Conservation (phyloP, 2,797 vertebrate genomes). For the Astyanax mexicanus region DNA sequence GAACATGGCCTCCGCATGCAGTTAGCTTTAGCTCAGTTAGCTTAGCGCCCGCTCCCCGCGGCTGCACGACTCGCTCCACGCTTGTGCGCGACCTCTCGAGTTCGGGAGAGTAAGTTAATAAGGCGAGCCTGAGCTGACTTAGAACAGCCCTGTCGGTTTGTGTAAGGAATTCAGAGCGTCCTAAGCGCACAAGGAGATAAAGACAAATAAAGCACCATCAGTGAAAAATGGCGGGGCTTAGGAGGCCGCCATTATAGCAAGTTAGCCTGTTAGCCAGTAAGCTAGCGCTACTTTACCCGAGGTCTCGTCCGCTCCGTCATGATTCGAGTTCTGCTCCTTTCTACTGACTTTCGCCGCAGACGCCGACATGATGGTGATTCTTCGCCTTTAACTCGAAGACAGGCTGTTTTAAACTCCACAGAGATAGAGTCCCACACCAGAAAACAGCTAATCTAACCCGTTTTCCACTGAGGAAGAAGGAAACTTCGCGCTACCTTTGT, state of each 20-base stretch:
- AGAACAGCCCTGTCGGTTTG: neutral
- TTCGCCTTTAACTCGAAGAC: constrained; percentile 34
- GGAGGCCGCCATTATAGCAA: constrained; percentile 83
- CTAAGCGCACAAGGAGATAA: neutral
- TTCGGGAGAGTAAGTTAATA: too few species aligned
- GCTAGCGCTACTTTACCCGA: constrained; percentile 90
- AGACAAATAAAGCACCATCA: constrained; percentile 59
- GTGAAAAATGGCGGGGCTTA: constrained; percentile 84
- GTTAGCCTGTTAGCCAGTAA: too few species aligned
- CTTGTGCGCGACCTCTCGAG: neutral
- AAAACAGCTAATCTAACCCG: constrained; percentile 17
- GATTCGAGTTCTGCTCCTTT: constrained; percentile 99
- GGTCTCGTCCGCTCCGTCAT: constrained; percentile 98
- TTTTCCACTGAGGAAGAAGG: constrained; percentile 72
- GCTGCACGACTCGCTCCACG: neutral
- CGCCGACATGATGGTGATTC: constrained; percentile 87
- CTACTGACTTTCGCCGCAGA: constrained; percentile 98
- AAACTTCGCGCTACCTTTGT: constrained; percentile 62
- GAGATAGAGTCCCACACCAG: neutral
- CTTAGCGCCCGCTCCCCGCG: constrained; percentile 17
- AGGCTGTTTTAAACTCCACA: constrained; percentile 27
- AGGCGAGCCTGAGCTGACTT: too few species aligned
- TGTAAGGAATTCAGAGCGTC: neutral
- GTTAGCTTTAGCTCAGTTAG: constrained; percentile 31
- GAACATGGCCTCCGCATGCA: constrained; percentile 62